A percentile compares a stretch with the other conserved stretches of the same genome.
Conservation (phyloP, 1,140 invertebrate genomes). For the Coelopa frigida region DNA sequence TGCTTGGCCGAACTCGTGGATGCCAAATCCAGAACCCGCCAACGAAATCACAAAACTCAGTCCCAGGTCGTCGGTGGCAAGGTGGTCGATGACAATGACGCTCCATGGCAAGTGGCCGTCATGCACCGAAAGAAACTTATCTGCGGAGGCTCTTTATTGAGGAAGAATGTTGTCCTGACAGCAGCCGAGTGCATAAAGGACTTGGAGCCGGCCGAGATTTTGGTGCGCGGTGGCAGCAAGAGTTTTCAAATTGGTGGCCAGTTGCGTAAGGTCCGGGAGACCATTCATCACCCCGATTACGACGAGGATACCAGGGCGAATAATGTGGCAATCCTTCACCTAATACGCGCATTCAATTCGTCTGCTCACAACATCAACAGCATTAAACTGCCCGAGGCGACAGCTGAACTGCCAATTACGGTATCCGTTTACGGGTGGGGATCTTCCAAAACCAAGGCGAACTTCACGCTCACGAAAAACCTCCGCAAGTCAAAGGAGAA, state of each 20-base stretch:
- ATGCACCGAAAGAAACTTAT: background rate
- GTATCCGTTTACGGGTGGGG: conserved; percentile 6
- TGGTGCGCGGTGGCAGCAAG: background rate
- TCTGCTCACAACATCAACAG: background rate
- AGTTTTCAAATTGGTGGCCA: conserved; percentile 5
- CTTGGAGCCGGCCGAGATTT: background rate
- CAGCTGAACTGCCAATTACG: background rate
- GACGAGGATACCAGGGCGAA: background rate
- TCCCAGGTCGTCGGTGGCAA: background rate
- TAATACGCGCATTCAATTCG: conserved; percentile 1
- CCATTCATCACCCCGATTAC: background rate
- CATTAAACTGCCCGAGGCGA: background rate
- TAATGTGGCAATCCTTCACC: conserved; percentile 4
- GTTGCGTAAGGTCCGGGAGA: conserved; percentile 2
- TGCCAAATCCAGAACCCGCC: background rate
- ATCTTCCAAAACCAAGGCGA: background rate
- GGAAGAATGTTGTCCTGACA: background rate
- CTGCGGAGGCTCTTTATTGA: conserved; percentile 5
- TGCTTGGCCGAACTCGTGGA: no score
- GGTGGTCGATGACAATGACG: background rate
- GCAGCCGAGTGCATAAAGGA: conserved; percentile 1
- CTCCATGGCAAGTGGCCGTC: background rate
- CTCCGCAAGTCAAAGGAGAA: conserved; percentile 2
- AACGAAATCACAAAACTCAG: no score
- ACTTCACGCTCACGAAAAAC: background rate